Evolutionary conservation across 2,797 vertebrate species (phyloP), one percentile per base, ranked within the genome.

Genomic region (Uromys caudimaculatus): DNA sequence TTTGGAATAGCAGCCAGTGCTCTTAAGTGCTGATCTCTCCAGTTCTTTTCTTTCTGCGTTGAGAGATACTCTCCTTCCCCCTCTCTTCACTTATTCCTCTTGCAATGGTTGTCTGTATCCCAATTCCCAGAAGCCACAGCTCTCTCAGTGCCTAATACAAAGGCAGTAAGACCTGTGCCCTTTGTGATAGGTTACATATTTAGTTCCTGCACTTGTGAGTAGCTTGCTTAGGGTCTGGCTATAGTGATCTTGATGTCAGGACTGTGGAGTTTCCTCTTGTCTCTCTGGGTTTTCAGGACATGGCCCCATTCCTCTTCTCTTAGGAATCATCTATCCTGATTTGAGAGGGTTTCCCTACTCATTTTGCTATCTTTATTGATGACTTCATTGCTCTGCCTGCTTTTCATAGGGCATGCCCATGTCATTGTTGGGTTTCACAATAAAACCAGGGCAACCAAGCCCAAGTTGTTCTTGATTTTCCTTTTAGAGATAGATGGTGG

Each of bases 401-500:
- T 35, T 71, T 71, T 19, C n/a, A 71, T 38, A 3, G 69, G 69
- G 7, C 17, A 71, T 71, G 69, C n/a, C 47, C 32, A 21, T 58
- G 95, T 97, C 54, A 77, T 77, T 97, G 54, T 78, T 96, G 86
- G 71, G 84, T 87, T 58, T 62, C 91, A 89, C 91, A 52, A 82
- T 75, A 58, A 76, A 95, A 91, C 44, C 56, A 95, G 87, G 91
- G 84, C 89, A 97, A 82, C 78, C 75, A 78, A 97, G 93, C n/a
- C 64, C 41, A 88, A 56, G 52, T 60, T 95, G 87, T 95, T 89
- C 23, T 71, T 91, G 56, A 81, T 82, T 96, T 90, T 97, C 94
- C 93, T 71, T 69, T 75, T 64, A 60, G 83, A 90, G 91, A 89
- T 93, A 98, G 97, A 97, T 97, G 93, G 96, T 58, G 54, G 47